Percentiles rank a stretch among this genome's conserved stretches.
Conservation (phyloP, 2,113 vertebrate species). For the Galemys pyrenaicus region DNA sequence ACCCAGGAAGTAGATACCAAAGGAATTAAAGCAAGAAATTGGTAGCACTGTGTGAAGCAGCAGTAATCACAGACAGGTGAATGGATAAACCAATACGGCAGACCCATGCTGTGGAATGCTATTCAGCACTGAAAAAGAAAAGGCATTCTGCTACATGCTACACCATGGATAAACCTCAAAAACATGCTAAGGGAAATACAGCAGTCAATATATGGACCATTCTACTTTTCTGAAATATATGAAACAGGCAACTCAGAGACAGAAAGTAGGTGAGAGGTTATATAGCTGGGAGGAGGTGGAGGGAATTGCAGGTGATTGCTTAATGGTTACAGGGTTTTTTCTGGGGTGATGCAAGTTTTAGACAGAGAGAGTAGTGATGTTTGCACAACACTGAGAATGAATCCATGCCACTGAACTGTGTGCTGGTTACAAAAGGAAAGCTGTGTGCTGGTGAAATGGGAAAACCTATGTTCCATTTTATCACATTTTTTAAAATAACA, state of each 20-base stretch:
- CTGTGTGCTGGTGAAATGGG: background rate
- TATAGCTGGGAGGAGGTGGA: accelerated
- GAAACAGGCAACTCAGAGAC: background rate
- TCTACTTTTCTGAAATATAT: too few relatives aligned
- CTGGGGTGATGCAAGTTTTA: background rate
- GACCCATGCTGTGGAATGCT: too few relatives aligned
- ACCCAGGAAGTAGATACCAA: background rate
- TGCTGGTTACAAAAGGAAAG: background rate
- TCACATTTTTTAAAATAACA: background rate
- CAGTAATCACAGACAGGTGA: background rate
- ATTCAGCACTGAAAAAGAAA: too few relatives aligned
- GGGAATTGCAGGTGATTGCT: too few relatives aligned
- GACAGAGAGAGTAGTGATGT: background rate
- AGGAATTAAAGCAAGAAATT: background rate
- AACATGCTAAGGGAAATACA: background rate
- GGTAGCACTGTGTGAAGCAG: background rate
- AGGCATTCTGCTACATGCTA: too few relatives aligned
- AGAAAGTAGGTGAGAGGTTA: background rate
- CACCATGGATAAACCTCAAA: background rate
- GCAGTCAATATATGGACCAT: background rate
- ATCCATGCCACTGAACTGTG: background rate
- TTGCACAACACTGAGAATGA: accelerated
- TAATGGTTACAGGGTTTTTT: background rate
- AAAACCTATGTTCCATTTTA: background rate
- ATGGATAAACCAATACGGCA: background rate